Percentiles rank a stretch among this genome's conserved stretches.
Conservation (phyloP, 2,797 vertebrate species). For the Pseudomugil tenellus region DNA sequence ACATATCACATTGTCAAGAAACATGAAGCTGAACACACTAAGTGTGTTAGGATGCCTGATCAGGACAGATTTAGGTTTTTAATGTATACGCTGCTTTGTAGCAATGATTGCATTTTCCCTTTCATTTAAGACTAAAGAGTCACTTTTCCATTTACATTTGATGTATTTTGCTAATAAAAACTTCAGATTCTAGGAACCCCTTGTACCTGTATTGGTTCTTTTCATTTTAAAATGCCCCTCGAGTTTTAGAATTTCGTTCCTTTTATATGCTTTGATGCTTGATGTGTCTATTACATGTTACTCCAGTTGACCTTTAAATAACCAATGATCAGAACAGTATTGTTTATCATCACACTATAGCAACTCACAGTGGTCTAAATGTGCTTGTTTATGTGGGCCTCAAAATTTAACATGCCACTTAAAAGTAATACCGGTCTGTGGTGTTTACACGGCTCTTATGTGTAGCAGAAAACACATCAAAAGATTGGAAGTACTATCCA, state of each 20-base stretch:
- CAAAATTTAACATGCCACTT: background rate
- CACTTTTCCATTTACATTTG: background rate
- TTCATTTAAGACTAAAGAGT: background rate
- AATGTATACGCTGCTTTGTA: background rate
- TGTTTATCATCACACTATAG: background rate
- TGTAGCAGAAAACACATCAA: background rate
- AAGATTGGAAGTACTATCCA: background rate
- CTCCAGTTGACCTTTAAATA: background rate
- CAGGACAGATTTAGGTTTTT: background rate
- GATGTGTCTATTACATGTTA: background rate
- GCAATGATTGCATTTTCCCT: background rate
- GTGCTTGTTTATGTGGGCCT: background rate
- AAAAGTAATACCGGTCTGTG: background rate
- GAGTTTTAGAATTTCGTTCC: background rate
- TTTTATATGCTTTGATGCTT: background rate
- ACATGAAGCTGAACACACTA: background rate
- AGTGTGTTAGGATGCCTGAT: background rate
- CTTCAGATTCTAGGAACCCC: background rate
- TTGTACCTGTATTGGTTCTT: background rate
- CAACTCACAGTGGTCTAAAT: background rate
- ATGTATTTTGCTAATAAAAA: background rate
- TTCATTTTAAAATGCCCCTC: background rate
- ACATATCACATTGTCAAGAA: slow-evolving; percentile 5
- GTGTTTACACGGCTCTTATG: no score
- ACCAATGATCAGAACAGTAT: background rate